Evolutionary conservation across 2,113 vertebrate species (phyloP).

Genomic region (Mobula hypostoma): DNA sequence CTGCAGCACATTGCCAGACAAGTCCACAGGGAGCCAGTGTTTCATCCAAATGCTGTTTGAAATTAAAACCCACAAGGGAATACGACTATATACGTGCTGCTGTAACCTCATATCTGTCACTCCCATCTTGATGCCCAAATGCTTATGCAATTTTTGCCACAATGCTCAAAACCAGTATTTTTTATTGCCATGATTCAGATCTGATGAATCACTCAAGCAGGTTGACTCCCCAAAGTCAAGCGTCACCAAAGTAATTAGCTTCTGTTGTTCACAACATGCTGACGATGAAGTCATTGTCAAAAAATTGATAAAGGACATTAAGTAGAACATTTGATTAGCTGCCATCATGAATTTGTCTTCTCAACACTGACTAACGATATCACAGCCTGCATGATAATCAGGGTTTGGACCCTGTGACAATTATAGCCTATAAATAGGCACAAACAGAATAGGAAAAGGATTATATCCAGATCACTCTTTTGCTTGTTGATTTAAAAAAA

Average conservation of each 20-base stretch:
- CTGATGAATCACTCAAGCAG: neutral
- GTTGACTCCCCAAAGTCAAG: neutral
- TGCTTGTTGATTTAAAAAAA: neutral
- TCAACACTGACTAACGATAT: neutral
- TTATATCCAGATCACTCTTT: neutral
- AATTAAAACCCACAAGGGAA: conserved; percentile 11
- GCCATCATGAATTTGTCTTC: neutral
- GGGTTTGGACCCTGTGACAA: neutral
- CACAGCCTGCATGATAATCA: no score
- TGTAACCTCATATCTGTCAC: neutral
- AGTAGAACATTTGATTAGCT: neutral
- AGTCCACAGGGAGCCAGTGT: neutral
- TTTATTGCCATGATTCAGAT: neutral
- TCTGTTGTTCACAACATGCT: neutral
- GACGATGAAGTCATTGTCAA: neutral
- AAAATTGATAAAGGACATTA: neutral
- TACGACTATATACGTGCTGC: neutral
- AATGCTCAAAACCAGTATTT: neutral
- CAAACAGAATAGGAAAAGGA: neutral
- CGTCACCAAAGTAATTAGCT: neutral
- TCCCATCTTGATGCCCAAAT: neutral
- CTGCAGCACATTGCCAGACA: neutral
- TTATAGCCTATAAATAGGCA: neutral
- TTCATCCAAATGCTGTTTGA: neutral
- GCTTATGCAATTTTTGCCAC: neutral